A percentile compares a stretch with the other conserved stretches of the same genome.
phyloP scores from a whole-genome alignment of 2,113 vertebrate genomes.

The Varanus salvator region DNA sequence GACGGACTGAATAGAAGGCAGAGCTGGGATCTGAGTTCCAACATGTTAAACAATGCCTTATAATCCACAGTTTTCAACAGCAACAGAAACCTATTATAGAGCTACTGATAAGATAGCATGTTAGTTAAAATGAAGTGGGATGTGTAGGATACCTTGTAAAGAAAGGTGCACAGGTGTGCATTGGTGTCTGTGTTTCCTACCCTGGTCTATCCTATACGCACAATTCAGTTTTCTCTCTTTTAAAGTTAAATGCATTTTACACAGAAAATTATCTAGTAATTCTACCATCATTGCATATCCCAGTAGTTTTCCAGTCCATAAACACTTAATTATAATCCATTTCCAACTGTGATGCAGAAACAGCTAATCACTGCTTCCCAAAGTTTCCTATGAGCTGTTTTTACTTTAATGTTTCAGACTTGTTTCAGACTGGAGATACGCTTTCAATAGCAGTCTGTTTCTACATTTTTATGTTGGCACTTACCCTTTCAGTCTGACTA shows the following conservation, averaged over 20 bases:
- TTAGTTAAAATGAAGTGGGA: too few relatives aligned
- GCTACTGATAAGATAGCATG: too few relatives aligned
- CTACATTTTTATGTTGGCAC: neutral
- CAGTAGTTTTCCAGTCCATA: neutral
- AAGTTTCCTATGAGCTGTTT: constrained; percentile 9
- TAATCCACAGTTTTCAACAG: too few relatives aligned
- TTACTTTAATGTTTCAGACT: neutral
- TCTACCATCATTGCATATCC: neutral
- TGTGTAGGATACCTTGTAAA: too few relatives aligned
- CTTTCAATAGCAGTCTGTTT: neutral
- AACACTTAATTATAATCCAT: neutral
- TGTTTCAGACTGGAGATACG: neutral
- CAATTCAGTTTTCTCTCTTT: neutral
- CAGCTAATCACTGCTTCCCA: neutral
- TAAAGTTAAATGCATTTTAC: neutral
- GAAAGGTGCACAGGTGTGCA: too few relatives aligned
- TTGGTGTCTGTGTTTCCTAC: too few relatives aligned
- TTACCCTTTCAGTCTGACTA: constrained; percentile 2
- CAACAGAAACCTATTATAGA: too few relatives aligned
- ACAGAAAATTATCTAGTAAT: neutral
- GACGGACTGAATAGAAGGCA: too few relatives aligned
- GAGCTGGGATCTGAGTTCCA: too few relatives aligned
- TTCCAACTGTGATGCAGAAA: neutral
- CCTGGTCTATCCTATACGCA: neutral
- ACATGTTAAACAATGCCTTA: too few relatives aligned